Evolutionary conservation across 2,888 invertebrate species (phyloP).

Genomic region (Drosophila antonietae): DNA sequence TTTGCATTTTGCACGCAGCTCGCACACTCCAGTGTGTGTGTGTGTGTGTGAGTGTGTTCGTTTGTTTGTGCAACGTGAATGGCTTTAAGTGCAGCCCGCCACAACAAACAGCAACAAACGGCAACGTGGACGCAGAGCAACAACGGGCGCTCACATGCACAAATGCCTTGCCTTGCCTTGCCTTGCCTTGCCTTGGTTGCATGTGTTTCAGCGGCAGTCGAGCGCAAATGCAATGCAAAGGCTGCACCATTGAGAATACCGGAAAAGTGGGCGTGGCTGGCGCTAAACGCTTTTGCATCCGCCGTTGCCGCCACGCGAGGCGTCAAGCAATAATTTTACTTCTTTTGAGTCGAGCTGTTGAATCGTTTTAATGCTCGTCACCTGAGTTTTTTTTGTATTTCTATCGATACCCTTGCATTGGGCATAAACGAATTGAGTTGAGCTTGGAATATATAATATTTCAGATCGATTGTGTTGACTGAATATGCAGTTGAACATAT

Average conservation of each 20-base stretch:
- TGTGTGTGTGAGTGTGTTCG: too few relatives aligned
- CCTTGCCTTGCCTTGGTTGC: conserved; percentile 1
- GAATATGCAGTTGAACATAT: neutral
- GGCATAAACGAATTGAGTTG: neutral
- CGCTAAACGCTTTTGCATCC: conserved; percentile 69
- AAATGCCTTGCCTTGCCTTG: conserved; percentile 12
- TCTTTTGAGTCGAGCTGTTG: conserved; percentile 82
- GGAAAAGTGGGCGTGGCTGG: conserved; percentile 38
- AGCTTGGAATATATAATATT: neutral
- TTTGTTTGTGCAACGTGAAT: conserved; percentile 74
- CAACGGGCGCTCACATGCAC: conserved; percentile 24
- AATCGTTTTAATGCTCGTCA: conserved; percentile 83
- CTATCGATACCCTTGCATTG: conserved; percentile 16
- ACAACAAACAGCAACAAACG: conserved; percentile 63
- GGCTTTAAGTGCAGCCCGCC: conserved; percentile 65
- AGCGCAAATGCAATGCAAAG: conserved; percentile 54
- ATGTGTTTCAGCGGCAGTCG: conserved; percentile 57
- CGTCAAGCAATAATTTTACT: conserved; percentile 76
- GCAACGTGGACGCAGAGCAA: conserved; percentile 16
- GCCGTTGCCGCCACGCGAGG: conserved; percentile 47
- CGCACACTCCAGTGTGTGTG: conserved; percentile 53
- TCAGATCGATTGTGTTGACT: neutral
- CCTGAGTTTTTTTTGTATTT: conserved; percentile 63
- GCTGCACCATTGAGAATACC: conserved; percentile 3
- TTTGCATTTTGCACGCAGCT: conserved; percentile 55